phyloP scores from a whole-genome alignment of 2,888 invertebrate genomes.

The Amphipoea oculea region DNA sequence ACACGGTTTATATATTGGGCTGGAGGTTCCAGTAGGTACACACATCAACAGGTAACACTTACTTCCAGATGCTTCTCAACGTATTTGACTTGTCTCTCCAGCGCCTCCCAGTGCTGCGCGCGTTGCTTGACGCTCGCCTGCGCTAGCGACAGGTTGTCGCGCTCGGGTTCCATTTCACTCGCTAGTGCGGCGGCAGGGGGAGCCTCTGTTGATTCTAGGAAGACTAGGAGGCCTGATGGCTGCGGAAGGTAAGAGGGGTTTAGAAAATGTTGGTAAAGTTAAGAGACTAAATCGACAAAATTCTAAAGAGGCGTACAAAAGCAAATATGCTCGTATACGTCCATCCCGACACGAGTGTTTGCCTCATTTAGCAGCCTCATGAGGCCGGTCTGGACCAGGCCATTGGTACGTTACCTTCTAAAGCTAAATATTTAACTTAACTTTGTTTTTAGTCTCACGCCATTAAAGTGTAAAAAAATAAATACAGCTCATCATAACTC shows the following conservation, averaged over 20 bases:
- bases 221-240: slow-evolving; percentile 97
- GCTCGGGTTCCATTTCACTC: slow-evolving; percentile 93
- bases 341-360: not conserved
- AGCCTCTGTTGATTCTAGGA: slow-evolving; percentile 96
- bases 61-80: slow-evolving; percentile 96
- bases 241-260: slow-evolving; percentile 76
- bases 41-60: not conserved
- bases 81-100: slow-evolving; percentile 93
- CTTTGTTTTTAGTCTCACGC: not conserved
- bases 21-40: too few species aligned
- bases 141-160: slow-evolving; percentile 99
- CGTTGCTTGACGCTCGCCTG: slow-evolving; percentile 93
- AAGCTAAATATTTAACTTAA: not conserved
- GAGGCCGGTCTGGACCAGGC: not conserved
- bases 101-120: slow-evolving; percentile 93
- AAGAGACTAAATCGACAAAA: not conserved
- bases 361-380: not conserved
- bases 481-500: not conserved
- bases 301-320: not conserved
- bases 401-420: not conserved
- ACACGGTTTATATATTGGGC: too few species aligned
- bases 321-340: not conserved
- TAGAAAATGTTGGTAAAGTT: not conserved
- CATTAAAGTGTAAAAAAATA: not conserved
- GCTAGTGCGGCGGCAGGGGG: slow-evolving; percentile 94